Evolutionary conservation across 2,888 invertebrate genomes (phyloP).

Genomic region (Eudemis profundana): DNA sequence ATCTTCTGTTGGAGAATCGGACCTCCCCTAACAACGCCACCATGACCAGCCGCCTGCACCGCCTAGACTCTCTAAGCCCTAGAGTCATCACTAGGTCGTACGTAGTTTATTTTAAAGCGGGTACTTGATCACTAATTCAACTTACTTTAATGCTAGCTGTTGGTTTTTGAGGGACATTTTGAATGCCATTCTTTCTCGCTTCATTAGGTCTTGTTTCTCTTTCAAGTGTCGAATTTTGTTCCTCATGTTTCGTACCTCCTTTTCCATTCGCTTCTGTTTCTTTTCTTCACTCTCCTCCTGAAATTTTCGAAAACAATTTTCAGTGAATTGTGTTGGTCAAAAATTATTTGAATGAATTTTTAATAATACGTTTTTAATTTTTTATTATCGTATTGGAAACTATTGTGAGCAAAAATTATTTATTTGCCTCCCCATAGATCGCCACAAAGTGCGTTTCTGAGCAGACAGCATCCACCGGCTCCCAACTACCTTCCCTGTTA

Average conservation of each 20-base stretch:
- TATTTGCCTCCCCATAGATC: no score
- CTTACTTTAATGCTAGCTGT: conserved; percentile 89
- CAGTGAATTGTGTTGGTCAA: not conserved
- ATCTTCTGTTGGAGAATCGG: no score
- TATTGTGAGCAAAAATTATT: no score
- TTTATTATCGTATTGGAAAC: not conserved
- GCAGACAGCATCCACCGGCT: no score
- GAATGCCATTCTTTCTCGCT: conserved; percentile 91
- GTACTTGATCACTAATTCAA: conserved; percentile 8
- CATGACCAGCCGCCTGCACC: no score
- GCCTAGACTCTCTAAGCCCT: no score
- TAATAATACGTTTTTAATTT: not conserved
- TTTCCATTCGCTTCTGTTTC: conserved; percentile 87
- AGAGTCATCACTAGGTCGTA: not conserved
- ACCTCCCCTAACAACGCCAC: no score
- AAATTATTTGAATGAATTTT: not conserved
- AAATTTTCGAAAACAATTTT: conserved; percentile 44
- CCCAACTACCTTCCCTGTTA: no score
- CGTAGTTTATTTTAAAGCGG: no score
- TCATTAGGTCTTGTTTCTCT: conserved; percentile 91
- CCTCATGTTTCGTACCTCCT: conserved; percentile 86
- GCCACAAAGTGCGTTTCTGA: no score
- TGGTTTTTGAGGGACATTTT: conserved; percentile 93
- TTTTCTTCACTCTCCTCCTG: conserved; percentile 86
- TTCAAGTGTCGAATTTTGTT: conserved; percentile 88